A percentile compares a stretch with the other conserved stretches of the same genome.
Evolutionary conservation across 2,888 invertebrate genomes (phyloP).

Genomic region (Yponomeuta malinellus): DNA sequence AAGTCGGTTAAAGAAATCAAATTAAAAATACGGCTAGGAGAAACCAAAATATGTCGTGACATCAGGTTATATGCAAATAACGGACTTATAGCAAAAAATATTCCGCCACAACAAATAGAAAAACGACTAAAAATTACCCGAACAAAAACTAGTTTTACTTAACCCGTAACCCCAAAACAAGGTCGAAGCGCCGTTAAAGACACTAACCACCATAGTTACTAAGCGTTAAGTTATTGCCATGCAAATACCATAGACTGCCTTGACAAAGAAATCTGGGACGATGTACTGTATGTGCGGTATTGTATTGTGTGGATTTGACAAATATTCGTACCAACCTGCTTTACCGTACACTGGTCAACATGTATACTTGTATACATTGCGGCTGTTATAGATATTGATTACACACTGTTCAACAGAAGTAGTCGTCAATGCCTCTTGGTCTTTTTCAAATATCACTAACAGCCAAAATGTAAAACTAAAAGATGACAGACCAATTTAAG

Average conservation of each 20-base stretch:
- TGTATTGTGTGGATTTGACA: neutral
- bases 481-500: too few relatives aligned
- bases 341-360: neutral
- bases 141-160: neutral
- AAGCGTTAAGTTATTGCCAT: neutral
- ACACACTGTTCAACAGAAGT: too few relatives aligned
- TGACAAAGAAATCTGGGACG: neutral
- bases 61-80: too few relatives aligned
- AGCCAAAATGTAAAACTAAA: too few relatives aligned
- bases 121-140: neutral
- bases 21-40: too few relatives aligned
- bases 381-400: too few relatives aligned
- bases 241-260: neutral
- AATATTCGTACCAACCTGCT: neutral
- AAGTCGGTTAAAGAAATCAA: too few relatives aligned
- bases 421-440: too few relatives aligned
- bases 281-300: neutral
- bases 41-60: too few relatives aligned
- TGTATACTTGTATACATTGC: too few relatives aligned
- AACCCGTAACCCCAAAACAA: neutral
- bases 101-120: constrained; percentile 19
- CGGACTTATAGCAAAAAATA: neutral
- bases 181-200: neutral
- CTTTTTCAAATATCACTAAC: too few relatives aligned
- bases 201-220: neutral